These are phyloP conservation scores for Synanceia verrucosa DNA, from an alignment of 2,797 vertebrate species.

Conservation along the genomic window DNA sequence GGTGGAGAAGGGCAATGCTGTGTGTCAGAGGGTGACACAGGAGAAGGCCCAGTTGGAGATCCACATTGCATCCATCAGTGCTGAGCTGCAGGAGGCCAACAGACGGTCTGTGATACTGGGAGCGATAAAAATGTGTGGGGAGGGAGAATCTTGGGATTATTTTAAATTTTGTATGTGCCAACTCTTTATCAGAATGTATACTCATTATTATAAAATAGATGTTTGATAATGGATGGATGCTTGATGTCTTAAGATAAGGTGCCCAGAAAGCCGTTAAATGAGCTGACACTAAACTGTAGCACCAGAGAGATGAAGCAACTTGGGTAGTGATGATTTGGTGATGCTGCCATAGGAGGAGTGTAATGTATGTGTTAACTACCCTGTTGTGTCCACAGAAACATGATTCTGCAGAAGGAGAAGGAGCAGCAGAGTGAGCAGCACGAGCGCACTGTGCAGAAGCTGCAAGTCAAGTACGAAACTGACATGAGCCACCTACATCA, in stretches of 20 bases:
- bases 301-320: neutral
- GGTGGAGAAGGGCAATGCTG: constrained; percentile 86
- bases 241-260: neutral
- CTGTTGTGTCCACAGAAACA: constrained; percentile 69
- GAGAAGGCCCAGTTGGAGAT: constrained; percentile 90
- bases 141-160: neutral
- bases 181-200: neutral
- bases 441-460: constrained; percentile 80
- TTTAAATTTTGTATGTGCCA: neutral
- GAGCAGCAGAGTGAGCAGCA: constrained; percentile 79
- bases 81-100: constrained; percentile 88
- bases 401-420: constrained; percentile 85
- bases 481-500: constrained; percentile 87
- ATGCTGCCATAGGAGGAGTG: neutral
- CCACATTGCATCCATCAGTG: constrained; percentile 74
- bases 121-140: neutral
- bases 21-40: constrained; percentile 87
- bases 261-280: neutral
- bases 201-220: neutral
- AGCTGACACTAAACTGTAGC: neutral
- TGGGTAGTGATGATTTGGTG: neutral
- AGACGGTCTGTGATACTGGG: constrained; percentile 65
- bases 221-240: too few relatives aligned
- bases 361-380: neutral
- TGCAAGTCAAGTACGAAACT: constrained; percentile 84